These are phyloP conservation scores for Aricia artaxerxes DNA, from an alignment of 2,888 invertebrate genomes.

Conservation along the genomic window DNA sequence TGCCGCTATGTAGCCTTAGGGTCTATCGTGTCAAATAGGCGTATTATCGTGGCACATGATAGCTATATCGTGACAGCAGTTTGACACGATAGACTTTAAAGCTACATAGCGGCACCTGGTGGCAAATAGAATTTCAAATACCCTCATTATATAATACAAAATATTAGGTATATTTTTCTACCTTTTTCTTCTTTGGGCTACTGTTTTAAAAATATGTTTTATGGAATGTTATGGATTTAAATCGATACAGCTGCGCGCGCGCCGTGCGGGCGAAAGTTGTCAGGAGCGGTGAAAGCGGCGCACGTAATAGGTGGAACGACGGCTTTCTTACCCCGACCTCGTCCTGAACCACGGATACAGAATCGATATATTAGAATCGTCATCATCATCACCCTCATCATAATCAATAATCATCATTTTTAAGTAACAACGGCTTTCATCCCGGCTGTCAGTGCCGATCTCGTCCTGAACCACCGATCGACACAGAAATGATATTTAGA, in stretches of 20 bases:
- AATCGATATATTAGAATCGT: background rate
- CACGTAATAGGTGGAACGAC: conserved; percentile 40
- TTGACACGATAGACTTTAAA: too few relatives aligned
- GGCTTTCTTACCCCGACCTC: conserved; percentile 37
- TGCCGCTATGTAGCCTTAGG: too few relatives aligned
- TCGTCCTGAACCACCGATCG: conserved; percentile 3
- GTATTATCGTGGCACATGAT: too few relatives aligned
- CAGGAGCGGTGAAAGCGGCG: conserved; percentile 45
- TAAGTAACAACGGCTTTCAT: background rate
- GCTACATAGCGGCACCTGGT: too few relatives aligned
- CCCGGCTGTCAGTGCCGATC: background rate
- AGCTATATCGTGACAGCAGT: too few relatives aligned
- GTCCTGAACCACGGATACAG: conserved; percentile 32
- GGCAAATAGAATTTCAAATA: too few relatives aligned
- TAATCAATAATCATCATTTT: background rate
- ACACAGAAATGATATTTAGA: too few relatives aligned
- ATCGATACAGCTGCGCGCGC: conserved; percentile 21
- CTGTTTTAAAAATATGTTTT: background rate
- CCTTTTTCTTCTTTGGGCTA: too few relatives aligned
- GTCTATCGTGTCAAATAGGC: too few relatives aligned
- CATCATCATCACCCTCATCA: background rate
- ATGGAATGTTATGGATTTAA: conserved; percentile 7
- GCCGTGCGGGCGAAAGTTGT: conserved; percentile 44
- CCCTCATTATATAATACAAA: too few relatives aligned
- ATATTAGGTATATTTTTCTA: too few relatives aligned